phyloP scores from a whole-genome alignment of 2,888 invertebrate species.

The Therioaphis trifolii region DNA sequence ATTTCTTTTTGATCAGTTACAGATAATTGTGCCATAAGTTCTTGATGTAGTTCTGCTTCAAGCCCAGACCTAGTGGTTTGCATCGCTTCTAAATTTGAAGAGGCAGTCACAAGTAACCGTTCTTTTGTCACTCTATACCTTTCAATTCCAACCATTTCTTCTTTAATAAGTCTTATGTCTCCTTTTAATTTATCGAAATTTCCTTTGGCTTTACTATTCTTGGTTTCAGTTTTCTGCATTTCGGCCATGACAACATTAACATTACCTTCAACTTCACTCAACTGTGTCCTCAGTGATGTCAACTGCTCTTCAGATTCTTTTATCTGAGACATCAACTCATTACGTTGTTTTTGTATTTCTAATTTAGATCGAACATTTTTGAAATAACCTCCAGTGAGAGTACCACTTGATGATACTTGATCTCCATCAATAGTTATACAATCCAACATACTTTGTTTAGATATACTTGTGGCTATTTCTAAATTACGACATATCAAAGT shows the following conservation, averaged over 20 bases:
- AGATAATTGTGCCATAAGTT: constrained; percentile 91
- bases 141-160: constrained; percentile 91
- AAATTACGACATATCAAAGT: constrained; percentile 96
- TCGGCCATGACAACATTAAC: constrained; percentile 93
- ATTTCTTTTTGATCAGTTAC: constrained; percentile 92
- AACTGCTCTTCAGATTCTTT: constrained; percentile 82
- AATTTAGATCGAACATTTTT: constrained; percentile 93
- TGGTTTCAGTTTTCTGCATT: constrained; percentile 97
- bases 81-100: constrained; percentile 94
- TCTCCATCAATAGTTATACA: constrained; percentile 98
- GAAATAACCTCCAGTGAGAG: constrained; percentile 97
- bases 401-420: constrained; percentile 95
- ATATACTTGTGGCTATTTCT: constrained; percentile 95
- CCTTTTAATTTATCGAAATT: constrained; percentile 97
- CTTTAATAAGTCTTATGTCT: constrained; percentile 93
- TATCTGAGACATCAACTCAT: constrained; percentile 85
- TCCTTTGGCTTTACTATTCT: constrained; percentile 96
- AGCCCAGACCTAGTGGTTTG: constrained; percentile 93
- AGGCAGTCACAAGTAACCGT: constrained; percentile 89
- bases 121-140: constrained; percentile 92
- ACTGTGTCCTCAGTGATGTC: constrained; percentile 78
- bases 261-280: constrained; percentile 82
- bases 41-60: constrained; percentile 93
- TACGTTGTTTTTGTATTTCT: constrained; percentile 92
- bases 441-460: constrained; percentile 93